Conservation (phyloP, 2,888 invertebrate genomes). For the Herminia tarsipennalis region DNA sequence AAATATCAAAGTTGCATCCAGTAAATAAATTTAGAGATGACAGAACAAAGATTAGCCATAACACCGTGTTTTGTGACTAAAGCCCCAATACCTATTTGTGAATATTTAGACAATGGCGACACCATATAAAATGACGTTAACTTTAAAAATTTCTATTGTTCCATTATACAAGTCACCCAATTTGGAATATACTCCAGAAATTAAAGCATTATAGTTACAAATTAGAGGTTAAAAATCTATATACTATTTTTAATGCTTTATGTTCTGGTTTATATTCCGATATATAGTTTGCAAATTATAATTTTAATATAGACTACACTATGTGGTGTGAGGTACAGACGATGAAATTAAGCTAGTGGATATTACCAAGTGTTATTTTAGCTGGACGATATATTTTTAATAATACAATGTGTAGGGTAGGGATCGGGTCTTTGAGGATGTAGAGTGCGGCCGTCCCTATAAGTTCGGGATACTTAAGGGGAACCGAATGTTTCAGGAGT, state of each 20-base stretch:
- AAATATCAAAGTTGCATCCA: conserved; percentile 46
- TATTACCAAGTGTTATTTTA: conserved; percentile 55
- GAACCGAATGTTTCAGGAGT: too few relatives aligned
- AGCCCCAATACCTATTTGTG: conserved; percentile 78
- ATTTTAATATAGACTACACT: conserved; percentile 55
- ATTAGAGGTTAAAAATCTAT: neutral
- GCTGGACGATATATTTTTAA: conserved; percentile 47
- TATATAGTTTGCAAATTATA: conserved; percentile 38
- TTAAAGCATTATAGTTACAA: neutral
- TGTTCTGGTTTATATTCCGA: conserved; percentile 40
- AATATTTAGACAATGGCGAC: conserved; percentile 75
- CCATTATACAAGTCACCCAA: conserved; percentile 59
- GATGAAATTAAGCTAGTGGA: conserved; percentile 66
- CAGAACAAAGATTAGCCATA: conserved; percentile 81
- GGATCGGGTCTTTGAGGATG: conserved; percentile 25
- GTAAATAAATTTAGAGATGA: conserved; percentile 62
- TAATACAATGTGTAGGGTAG: conserved; percentile 21
- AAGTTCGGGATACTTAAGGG: too few relatives aligned
- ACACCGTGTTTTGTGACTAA: conserved; percentile 79
- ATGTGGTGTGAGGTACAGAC: conserved; percentile 76
- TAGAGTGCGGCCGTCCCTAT: conserved; percentile 10
- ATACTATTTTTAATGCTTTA: too few relatives aligned
- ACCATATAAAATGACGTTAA: conserved; percentile 76
- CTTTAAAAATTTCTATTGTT: conserved; percentile 45
- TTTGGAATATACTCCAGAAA: conserved; percentile 46